These are phyloP conservation scores for Empis stercorea DNA, from an alignment of 2,888 invertebrate species.

Conservation along the genomic window DNA sequence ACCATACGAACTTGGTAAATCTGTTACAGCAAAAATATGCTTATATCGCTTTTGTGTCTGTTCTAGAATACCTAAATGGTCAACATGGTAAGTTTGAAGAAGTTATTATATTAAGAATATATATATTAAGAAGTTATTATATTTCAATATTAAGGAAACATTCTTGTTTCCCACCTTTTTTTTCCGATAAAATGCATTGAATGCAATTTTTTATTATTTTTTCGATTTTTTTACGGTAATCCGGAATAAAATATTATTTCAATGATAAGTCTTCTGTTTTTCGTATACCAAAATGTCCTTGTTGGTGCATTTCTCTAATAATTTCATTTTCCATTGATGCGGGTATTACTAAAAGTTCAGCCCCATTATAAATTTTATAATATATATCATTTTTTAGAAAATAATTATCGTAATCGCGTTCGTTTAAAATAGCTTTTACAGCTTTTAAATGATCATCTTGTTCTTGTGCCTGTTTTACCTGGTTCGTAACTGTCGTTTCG, in stretches of 20 bases:
- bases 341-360: conserved; percentile 9
- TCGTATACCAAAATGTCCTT: conserved; percentile 10
- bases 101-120: no score
- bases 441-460: conserved; percentile 10
- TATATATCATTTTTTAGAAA: conserved; percentile 8
- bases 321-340: conserved; percentile 10
- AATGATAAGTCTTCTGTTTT: conserved; percentile 10
- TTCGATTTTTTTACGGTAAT: neutral
- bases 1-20: conserved; percentile 6
- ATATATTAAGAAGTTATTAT: no score
- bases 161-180: conserved; percentile 9
- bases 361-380: conserved; percentile 4
- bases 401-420: conserved; percentile 8
- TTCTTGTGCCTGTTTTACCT: conserved; percentile 6
- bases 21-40: no score
- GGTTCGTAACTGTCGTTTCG: conserved; percentile 7
- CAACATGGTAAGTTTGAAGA: conserved; percentile 8
- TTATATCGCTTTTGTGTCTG: conserved; percentile 4
- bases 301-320: conserved; percentile 4
- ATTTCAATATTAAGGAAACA: conserved; percentile 11
- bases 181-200: conserved; percentile 10
- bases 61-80: conserved; percentile 6
- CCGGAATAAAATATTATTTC: conserved; percentile 9
- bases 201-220: conserved; percentile 10
- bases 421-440: conserved; percentile 6